Base-by-base conservation (phyloP, 2,888 invertebrate genomes). In the Galeopsomyia nigrocyanea region DNA sequence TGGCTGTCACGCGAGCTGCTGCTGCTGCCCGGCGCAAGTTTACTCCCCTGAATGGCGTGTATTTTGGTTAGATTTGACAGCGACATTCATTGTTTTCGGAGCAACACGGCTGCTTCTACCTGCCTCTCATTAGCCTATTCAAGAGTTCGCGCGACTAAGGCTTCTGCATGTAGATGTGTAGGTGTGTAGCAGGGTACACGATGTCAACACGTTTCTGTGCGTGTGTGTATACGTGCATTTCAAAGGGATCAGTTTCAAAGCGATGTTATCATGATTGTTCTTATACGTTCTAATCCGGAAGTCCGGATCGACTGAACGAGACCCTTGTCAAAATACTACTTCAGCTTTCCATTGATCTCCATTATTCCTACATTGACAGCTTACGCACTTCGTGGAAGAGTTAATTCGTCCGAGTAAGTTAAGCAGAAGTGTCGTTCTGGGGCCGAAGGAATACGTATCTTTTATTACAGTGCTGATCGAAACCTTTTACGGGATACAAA, bases 61-160 rank as follows among this genome's bases (percentile, higher is more conserved):
- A 85, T 86, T 86, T 85, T 85, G 84, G 82, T 82, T 84, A 76
- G 81, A 80, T 81, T 82, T 82, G 82, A 82, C 84, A 83, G 82
- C 78, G 78, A 79, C 76, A 74, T 71, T 75, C 80, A 81, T 85
- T 86, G 84, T 85, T 80, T 81, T 79, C 58, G 68, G 70, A 68
- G 65, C 58, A 80, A 78, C 79, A 49, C n/a, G 26, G 7, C n/a
- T 17, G 19, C 53, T 49, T 80, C 80, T 84, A 84, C 84, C 84
- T 84, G 84, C 80, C 80, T 77, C 81, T 84, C 77, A 86, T 86
- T 86, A 85, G 83, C 86, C 82, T 82, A 85, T 85, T 85, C 86
- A 86, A 75, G 5, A 14, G 17, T 17, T 5, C 21, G 57, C 56
- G 22, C 19, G 56, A 56, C 14, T 31, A 31, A 3, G 31, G 31